phyloP scores from a whole-genome alignment of 1,140 invertebrate genomes.

The Pseudoatta argentina region DNA sequence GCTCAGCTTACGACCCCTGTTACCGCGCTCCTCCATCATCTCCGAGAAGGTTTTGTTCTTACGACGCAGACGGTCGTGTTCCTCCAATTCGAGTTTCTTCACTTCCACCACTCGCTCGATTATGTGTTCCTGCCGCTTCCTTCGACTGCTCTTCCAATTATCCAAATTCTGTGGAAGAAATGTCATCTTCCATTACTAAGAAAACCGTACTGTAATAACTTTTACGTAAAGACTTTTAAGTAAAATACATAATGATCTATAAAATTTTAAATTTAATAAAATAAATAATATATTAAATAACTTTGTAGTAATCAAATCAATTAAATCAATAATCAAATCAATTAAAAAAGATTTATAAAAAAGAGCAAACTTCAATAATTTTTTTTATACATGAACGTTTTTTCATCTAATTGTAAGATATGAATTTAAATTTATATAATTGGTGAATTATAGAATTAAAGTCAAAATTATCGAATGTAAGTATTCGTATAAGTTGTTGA shows the following conservation, averaged over 20 bases:
- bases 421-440: neutral
- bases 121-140: constrained; percentile 95
- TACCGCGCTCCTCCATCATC: constrained; percentile 95
- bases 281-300: neutral
- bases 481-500: neutral
- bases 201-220: neutral
- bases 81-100: constrained; percentile 93
- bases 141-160: constrained; percentile 96
- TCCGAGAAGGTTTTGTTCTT: constrained; percentile 97
- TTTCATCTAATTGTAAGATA: neutral
- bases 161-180: constrained; percentile 92
- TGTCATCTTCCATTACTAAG: neutral
- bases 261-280: constrained; percentile 4
- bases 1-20: constrained; percentile 86
- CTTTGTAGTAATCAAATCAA: too few relatives aligned
- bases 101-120: constrained; percentile 96
- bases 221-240: neutral
- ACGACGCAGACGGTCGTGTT: constrained; percentile 90
- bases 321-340: too few relatives aligned
- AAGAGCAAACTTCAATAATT: neutral
- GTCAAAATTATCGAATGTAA: neutral
- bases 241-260: neutral
- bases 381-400: neutral
- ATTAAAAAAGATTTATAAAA: neutral
- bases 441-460: neutral